Percentiles rank a stretch among this genome's conserved stretches.
phyloP scores from a whole-genome alignment of 2,888 invertebrate genomes.

The Protula sp. region DNA sequence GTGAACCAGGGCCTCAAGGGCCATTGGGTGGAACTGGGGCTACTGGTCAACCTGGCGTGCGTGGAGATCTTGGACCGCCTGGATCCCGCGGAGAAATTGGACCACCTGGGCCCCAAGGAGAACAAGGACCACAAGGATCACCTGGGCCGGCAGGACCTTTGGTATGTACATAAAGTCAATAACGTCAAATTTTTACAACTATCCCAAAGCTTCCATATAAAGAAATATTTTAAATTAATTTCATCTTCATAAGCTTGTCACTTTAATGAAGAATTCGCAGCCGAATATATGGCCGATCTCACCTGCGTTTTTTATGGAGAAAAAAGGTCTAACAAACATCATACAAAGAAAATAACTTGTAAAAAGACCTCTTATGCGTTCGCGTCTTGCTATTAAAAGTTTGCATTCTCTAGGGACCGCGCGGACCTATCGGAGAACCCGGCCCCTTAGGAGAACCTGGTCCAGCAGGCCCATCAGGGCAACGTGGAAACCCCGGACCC shows the following conservation, averaged over 20 bases:
- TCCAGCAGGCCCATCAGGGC: conserved; percentile 10
- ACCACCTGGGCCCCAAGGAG: conserved; percentile 10
- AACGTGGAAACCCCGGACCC: conserved; percentile 4
- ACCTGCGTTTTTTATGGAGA: too few species aligned
- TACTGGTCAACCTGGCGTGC: conserved; percentile 4
- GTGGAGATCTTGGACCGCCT: conserved; percentile 1
- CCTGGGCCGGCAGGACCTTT: conserved; percentile 18
- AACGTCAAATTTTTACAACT: background rate
- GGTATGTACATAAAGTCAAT: too few species aligned
- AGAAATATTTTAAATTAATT: too few species aligned
- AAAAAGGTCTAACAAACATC: too few species aligned
- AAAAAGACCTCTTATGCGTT: too few species aligned
- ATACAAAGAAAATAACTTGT: too few species aligned
- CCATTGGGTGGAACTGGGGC: conserved; percentile 7
- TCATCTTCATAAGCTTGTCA: too few species aligned
- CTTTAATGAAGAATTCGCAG: too few species aligned
- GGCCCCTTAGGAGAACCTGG: conserved; percentile 12
- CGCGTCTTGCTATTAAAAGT: too few species aligned
- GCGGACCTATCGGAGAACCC: conserved; percentile 1
- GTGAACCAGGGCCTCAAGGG: conserved; percentile 12
- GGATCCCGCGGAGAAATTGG: conserved; percentile 13
- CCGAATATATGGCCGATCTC: too few species aligned
- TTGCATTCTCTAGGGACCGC: background rate
- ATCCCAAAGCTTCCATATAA: too few species aligned
- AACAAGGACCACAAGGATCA: conserved; percentile 22